Percentiles rank a stretch among this genome's conserved stretches.
Conservation (phyloP, 2,888 invertebrate genomes). For the Brenthis ino region DNA sequence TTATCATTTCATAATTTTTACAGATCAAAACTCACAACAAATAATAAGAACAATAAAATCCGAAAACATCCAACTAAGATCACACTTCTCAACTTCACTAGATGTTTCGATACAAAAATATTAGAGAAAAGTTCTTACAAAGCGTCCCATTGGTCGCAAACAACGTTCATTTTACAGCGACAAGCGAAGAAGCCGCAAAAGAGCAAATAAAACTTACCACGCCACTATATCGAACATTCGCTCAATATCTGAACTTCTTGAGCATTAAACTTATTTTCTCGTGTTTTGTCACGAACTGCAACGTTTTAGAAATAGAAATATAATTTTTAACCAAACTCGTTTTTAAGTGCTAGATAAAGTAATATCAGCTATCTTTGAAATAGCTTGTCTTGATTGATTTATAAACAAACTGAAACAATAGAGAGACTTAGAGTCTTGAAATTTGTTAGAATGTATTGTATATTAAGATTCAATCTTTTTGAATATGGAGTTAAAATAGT, state of each 20-base stretch:
- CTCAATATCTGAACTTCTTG: conserved; percentile 10
- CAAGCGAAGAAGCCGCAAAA: conserved; percentile 28
- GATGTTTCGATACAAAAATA: conserved; percentile 22
- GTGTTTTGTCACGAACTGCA: conserved; percentile 7
- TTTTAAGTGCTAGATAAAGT: neutral
- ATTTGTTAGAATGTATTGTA: no score
- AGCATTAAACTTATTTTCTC: conserved; percentile 13
- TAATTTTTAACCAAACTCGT: neutral
- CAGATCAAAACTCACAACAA: no score
- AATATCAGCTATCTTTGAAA: no score
- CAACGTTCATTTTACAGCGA: conserved; percentile 28
- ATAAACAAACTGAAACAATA: no score
- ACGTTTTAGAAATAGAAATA: neutral
- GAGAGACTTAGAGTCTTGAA: no score
- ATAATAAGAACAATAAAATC: neutral
- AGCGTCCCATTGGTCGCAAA: conserved; percentile 25
- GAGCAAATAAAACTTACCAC: conserved; percentile 35
- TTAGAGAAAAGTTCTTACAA: conserved; percentile 18
- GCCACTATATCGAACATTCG: conserved; percentile 18
- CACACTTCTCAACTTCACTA: neutral
- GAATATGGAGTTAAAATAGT: no score
- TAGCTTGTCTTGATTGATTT: no score
- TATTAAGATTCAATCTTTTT: no score
- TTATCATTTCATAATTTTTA: no score
- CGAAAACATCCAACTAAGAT: conserved; percentile 6